A percentile compares a stretch with the other conserved stretches of the same genome.
phyloP scores from a whole-genome alignment of 1,140 invertebrate genomes.

The Potamilus streckersoni region DNA sequence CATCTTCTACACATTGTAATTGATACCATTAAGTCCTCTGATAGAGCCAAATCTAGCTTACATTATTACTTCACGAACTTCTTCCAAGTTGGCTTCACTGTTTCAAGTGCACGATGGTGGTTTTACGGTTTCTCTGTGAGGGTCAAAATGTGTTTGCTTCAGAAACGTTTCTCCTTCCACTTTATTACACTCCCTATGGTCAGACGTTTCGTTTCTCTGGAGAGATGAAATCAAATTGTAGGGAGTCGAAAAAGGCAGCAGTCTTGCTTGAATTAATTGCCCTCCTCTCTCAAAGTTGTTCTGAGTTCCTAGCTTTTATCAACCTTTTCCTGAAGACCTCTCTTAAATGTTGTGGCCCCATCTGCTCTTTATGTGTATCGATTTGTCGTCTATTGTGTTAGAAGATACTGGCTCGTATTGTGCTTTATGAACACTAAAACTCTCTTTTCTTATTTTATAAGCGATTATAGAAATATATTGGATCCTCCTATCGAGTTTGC shows the following conservation, averaged over 20 bases:
- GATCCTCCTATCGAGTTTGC: slow-evolving; percentile 2
- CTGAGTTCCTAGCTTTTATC: not conserved
- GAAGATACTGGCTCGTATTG: not conserved
- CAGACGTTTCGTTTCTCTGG: slow-evolving; percentile 6
- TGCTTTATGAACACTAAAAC: slow-evolving; percentile 12
- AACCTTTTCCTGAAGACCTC: not conserved
- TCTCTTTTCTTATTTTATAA: not conserved
- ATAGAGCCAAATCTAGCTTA: slow-evolving; percentile 1
- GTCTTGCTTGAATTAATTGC: not conserved
- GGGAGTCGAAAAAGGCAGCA: not conserved
- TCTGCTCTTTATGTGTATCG: slow-evolving; percentile 1
- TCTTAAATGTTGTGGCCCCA: not conserved
- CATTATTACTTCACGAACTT: slow-evolving; percentile 2
- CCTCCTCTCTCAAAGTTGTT: slow-evolving; percentile 2
- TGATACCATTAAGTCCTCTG: slow-evolving; percentile 10
- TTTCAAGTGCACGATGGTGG: not conserved
- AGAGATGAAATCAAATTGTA: not conserved
- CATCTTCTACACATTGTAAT: slow-evolving; percentile 6
- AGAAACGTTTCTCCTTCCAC: slow-evolving; percentile 3
- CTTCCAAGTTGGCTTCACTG: slow-evolving; percentile 4
- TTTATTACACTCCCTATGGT: not conserved
- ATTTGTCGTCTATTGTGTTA: not conserved
- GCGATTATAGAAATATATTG: not conserved
- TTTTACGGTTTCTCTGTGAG: not conserved
- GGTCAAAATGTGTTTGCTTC: not conserved